A percentile compares a stretch with the other conserved stretches of the same genome.
Evolutionary conservation across 2,888 invertebrate genomes (phyloP).

Genomic region (Rhopalosiphum nymphaeae): DNA sequence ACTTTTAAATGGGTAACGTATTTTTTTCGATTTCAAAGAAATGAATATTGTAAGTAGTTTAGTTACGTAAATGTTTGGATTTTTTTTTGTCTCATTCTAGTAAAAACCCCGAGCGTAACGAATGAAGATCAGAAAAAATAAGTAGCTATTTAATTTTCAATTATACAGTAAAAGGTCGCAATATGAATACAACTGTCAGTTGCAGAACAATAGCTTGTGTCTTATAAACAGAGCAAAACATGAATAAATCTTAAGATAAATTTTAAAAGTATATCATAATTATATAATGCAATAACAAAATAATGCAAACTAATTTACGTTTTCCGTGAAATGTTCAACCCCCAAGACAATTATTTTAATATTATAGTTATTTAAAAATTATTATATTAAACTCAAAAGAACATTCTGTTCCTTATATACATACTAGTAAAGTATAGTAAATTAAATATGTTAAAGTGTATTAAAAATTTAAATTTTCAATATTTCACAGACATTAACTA

Average conservation of each 20-base stretch:
- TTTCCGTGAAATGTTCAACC: not conserved
- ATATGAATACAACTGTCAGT: conserved; percentile 3
- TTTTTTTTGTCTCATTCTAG: not conserved
- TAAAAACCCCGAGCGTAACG: not conserved
- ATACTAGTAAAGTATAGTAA: not conserved
- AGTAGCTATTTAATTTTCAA: not conserved
- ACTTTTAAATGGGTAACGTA: not conserved
- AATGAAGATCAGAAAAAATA: not conserved
- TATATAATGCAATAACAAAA: not conserved
- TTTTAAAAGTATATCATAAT: not conserved
- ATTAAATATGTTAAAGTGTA: not conserved
- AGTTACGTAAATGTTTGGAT: not conserved
- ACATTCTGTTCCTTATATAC: too few species aligned
- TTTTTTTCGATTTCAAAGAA: not conserved
- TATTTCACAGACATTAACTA: not conserved
- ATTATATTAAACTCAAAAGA: not conserved
- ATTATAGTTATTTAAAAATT: not conserved
- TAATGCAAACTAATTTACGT: not conserved
- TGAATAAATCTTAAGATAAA: not conserved
- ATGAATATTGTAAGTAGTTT: not conserved
- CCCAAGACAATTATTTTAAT: not conserved
- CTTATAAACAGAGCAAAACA: not conserved
- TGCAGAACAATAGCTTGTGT: not conserved
- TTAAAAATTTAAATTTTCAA: not conserved
- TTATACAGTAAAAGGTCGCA: not conserved